These are phyloP conservation scores for Athene noctua DNA, from an alignment of 2,113 vertebrate species.

Conservation along the genomic window DNA sequence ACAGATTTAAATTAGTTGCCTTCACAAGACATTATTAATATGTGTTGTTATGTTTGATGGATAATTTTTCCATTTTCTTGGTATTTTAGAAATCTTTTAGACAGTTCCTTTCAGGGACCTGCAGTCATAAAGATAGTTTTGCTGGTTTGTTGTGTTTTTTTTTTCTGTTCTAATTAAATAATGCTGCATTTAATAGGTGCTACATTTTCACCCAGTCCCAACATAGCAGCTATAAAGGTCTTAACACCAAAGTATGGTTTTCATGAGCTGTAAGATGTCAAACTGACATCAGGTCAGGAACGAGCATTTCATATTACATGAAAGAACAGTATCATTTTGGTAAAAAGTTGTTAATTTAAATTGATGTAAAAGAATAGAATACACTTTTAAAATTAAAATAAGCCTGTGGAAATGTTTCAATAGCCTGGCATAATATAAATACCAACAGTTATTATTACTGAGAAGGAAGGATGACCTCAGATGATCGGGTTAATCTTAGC, in stretches of 20 bases:
- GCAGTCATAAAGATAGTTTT: neutral
- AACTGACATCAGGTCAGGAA: neutral
- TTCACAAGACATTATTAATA: neutral
- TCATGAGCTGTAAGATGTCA: neutral
- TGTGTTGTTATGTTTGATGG: neutral
- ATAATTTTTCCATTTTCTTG: neutral
- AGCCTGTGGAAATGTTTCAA: neutral
- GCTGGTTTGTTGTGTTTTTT: neutral
- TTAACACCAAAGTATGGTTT: neutral
- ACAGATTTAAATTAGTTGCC: neutral
- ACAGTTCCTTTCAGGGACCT: neutral
- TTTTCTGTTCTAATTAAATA: neutral
- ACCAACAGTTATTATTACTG: neutral
- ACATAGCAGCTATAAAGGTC: accelerated
- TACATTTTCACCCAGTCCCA: neutral
- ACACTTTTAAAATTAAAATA: neutral
- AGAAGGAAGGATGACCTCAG: neutral
- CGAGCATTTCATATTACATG: neutral
- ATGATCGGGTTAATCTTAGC: neutral
- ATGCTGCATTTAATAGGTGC: neutral
- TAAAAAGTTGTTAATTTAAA: neutral
- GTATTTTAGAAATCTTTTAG: neutral
- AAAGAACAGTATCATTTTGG: neutral
- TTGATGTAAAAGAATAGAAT: neutral
- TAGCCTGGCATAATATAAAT: neutral